Percentiles rank a stretch among this genome's conserved stretches.
Evolutionary conservation across 1,140 invertebrate genomes (phyloP).

Genomic region (Anastatus disparis): DNA sequence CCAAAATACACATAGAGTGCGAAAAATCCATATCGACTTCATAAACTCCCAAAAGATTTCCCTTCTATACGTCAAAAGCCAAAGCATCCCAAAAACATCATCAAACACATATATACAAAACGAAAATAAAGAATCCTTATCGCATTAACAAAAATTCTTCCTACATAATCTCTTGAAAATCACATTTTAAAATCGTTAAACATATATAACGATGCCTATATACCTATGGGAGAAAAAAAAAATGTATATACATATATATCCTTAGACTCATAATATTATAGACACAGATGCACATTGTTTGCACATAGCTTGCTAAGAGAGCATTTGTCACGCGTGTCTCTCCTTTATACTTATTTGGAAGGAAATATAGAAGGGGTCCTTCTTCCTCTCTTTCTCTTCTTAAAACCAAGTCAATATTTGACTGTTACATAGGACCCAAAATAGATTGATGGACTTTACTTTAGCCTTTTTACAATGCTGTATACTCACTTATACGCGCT

Average conservation of each 20-base stretch:
- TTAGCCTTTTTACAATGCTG: neutral
- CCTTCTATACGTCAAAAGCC: too few species aligned
- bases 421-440: slow-evolving; percentile 44
- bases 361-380: too few species aligned
- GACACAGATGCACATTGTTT: slow-evolving; percentile 67
- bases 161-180: neutral
- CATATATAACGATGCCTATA: neutral
- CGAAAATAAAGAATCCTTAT: slow-evolving; percentile 31
- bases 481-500: slow-evolving; percentile 41
- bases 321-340: slow-evolving; percentile 68
- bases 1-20: too few species aligned
- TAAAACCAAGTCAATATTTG: slow-evolving; percentile 69
- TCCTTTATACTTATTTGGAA: too few species aligned
- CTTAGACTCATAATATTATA: slow-evolving; percentile 48
- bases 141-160: slow-evolving; percentile 1
- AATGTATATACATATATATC: neutral
- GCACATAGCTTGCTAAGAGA: slow-evolving; percentile 54
- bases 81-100: too few species aligned
- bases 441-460: slow-evolving; percentile 13
- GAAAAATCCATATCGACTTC: too few species aligned
- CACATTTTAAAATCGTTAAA: neutral
- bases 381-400: too few species aligned
- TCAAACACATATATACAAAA: too few species aligned
- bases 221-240: neutral
- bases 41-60: too few species aligned